Conservation (phyloP, 2,797 vertebrate species). For the Leptodactylus fallax region DNA sequence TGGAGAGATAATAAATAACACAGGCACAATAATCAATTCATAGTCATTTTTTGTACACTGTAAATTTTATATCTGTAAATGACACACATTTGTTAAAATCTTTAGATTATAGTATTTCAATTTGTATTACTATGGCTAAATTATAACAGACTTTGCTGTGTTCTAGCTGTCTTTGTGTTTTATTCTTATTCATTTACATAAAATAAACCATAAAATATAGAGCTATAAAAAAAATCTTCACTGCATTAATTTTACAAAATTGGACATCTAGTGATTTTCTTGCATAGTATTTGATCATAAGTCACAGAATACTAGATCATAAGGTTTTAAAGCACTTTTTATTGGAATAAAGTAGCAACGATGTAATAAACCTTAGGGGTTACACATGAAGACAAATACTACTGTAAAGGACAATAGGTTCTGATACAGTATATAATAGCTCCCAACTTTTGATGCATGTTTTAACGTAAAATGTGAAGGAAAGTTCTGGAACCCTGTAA, state of each 20-base stretch:
- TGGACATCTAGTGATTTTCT: constrained; percentile 19
- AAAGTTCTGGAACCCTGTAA: neutral
- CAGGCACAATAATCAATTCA: constrained; percentile 43
- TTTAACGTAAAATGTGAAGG: neutral
- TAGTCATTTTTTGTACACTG: constrained; percentile 22
- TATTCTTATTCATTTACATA: constrained; percentile 45
- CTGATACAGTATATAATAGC: neutral
- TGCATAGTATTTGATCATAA: constrained; percentile 26
- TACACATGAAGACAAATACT: constrained; percentile 22
- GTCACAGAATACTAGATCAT: neutral
- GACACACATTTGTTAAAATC: constrained; percentile 37
- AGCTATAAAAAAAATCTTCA: constrained; percentile 31
- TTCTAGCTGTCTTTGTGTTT: constrained; percentile 8
- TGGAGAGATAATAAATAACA: constrained; percentile 38
- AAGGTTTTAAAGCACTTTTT: constrained; percentile 3
- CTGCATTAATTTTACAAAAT: constrained; percentile 25
- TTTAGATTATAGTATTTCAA: constrained; percentile 39
- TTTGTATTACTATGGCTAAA: constrained; percentile 30
- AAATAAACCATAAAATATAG: constrained; percentile 31
- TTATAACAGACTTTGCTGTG: constrained; percentile 23
- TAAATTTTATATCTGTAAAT: constrained; percentile 41
- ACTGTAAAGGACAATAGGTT: neutral
- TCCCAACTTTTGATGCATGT: neutral
- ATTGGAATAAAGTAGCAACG: neutral
- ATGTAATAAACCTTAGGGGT: constrained; percentile 11